A percentile compares a stretch with the other conserved stretches of the same genome.
These are phyloP conservation scores for Agelastica alni DNA, from an alignment of 2,888 invertebrate genomes.

Conservation along the genomic window DNA sequence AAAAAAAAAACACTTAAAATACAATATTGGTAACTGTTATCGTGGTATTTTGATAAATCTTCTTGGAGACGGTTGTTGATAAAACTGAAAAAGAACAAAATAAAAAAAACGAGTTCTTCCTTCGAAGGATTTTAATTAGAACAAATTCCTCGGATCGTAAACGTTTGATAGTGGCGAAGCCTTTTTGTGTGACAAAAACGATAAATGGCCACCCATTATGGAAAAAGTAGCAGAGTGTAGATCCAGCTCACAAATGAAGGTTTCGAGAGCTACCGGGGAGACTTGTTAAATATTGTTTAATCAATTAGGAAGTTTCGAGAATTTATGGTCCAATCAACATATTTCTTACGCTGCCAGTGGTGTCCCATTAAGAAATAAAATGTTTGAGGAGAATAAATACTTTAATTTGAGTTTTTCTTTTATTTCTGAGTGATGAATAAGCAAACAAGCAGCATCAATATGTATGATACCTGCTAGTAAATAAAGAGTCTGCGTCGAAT, in stretches of 20 bases:
- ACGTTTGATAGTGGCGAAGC: constrained; percentile 24
- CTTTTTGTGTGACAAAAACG: constrained; percentile 43
- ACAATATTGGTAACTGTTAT: too few relatives aligned
- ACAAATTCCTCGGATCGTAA: constrained; percentile 31
- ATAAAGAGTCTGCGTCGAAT: too few relatives aligned
- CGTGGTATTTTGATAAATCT: neutral
- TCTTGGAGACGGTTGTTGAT: neutral
- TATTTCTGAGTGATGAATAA: too few relatives aligned
- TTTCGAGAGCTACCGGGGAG: constrained; percentile 34
- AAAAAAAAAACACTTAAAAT: too few relatives aligned
- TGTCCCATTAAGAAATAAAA: too few relatives aligned
- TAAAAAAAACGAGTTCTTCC: constrained; percentile 5
- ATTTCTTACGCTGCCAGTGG: constrained; percentile 37
- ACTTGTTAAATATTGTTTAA: constrained; percentile 46
- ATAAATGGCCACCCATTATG: constrained; percentile 45
- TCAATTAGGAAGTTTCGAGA: constrained; percentile 42
- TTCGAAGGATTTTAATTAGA: constrained; percentile 33
- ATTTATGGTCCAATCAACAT: constrained; percentile 52
- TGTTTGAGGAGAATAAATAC: too few relatives aligned
- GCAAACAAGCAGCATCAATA: too few relatives aligned
- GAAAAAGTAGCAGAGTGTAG: constrained; percentile 35
- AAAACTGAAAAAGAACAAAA: neutral
- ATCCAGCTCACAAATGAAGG: constrained; percentile 36
- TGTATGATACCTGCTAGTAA: too few relatives aligned
- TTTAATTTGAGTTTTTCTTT: too few relatives aligned